A percentile compares a stretch with the other conserved stretches of the same genome.
Evolutionary conservation across 2,888 invertebrate genomes (phyloP).

Genomic region (Conus canariensis): DNA sequence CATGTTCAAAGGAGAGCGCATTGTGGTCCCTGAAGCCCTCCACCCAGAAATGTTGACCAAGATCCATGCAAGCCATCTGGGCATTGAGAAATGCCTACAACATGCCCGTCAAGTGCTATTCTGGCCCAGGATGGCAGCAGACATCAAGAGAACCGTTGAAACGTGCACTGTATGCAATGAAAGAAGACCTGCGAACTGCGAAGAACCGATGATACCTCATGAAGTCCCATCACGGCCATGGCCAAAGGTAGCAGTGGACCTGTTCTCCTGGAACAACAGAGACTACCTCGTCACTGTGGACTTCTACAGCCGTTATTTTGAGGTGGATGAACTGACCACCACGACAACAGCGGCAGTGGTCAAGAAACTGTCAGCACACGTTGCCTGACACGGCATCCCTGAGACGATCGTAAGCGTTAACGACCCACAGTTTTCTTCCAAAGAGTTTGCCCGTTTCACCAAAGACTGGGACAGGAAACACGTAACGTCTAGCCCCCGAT

Average conservation of each 20-base stretch:
- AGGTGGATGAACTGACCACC: constrained; percentile 1
- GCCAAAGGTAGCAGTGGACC: neutral
- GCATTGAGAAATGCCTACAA: constrained; percentile 11
- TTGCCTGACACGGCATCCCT: constrained; percentile 36
- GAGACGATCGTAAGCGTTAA: neutral
- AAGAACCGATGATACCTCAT: constrained; percentile 14
- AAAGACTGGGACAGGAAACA: neutral
- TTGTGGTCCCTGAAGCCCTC: neutral
- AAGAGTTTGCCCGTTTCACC: neutral
- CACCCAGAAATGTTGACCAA: constrained; percentile 10
- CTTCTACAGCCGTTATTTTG: neutral
- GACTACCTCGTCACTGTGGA: neutral
- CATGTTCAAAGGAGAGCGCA: constrained; percentile 28
- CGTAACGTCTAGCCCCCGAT: neutral
- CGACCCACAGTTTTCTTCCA: neutral
- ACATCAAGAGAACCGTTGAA: neutral
- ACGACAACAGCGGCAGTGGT: neutral
- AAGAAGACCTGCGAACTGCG: neutral
- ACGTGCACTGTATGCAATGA: neutral
- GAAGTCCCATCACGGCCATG: constrained; percentile 9
- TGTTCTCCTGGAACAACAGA: constrained; percentile 16
- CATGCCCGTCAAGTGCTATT: neutral
- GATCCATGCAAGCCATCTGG: constrained; percentile 21
- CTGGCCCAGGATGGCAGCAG: constrained; percentile 3
- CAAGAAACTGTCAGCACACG: neutral